Conservation (phyloP, 2,113 vertebrate genomes). For the Vimba vimba region DNA sequence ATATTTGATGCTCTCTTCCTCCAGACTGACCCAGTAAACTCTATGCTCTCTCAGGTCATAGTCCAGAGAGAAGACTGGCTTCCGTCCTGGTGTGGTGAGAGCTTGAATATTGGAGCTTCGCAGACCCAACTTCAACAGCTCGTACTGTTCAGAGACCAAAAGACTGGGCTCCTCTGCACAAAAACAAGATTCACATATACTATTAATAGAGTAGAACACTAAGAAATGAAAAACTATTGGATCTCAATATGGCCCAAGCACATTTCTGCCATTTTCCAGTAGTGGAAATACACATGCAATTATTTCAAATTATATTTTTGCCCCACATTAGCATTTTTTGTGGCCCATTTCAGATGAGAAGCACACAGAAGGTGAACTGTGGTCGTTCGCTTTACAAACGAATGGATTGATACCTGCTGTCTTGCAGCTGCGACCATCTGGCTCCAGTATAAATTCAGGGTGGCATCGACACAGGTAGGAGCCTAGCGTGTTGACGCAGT, state of each 20-base stretch:
- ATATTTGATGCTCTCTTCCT: conserved; percentile 88
- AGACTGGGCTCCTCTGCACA: conserved; percentile 80
- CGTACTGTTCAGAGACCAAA: conserved; percentile 83
- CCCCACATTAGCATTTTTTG: no score
- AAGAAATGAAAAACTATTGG: not conserved
- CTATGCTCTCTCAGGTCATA: conserved; percentile 81
- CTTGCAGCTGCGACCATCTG: conserved; percentile 82
- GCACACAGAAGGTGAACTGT: not conserved
- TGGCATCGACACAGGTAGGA: conserved; percentile 84
- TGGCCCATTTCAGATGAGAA: not conserved
- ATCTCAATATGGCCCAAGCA: not conserved
- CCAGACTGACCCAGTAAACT: conserved; percentile 87
- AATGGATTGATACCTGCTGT: conserved; percentile 72
- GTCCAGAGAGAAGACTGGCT: conserved; percentile 83
- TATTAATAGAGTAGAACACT: not conserved
- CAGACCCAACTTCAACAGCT: conserved; percentile 81
- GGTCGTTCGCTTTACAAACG: not conserved
- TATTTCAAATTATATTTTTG: not conserved
- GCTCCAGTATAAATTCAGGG: conserved; percentile 83
- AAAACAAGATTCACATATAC: not conserved
- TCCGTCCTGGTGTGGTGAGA: conserved; percentile 72
- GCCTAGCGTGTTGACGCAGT: conserved; percentile 79
- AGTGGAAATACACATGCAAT: no score
- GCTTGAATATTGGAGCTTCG: conserved; percentile 76
- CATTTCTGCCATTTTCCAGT: not conserved